Base-by-base conservation (phyloP, 2,888 invertebrate species). In the Osmoderma eremita region DNA sequence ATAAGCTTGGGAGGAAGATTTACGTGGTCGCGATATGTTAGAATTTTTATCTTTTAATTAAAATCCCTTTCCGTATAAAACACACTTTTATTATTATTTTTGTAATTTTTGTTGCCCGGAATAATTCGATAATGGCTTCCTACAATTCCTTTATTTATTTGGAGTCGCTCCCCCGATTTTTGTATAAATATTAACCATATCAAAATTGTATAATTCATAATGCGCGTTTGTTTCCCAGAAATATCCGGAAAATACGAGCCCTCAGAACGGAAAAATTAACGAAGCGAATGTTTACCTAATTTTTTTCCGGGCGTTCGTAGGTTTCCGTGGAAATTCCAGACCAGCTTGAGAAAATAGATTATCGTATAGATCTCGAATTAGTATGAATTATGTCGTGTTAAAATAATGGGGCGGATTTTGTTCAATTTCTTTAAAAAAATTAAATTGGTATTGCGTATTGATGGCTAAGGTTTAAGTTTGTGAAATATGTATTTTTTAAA, bases 41-140 rank as follows among this genome's bases (percentile, higher is more conserved):
- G 42, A 42, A 17, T 30, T 53, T 51, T 51, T 51, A 53, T 53
- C 53, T 8, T 53, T 18, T 53, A 53, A 38, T 53, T 53, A 38
- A 53, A 36, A 36, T 12, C 17, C 36, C 53, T 13, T 12, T 24
- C 22, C 17, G 36, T 8, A 24, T 24, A 24, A 15, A 53, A 53
- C 36, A 38, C 36, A 53, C 36, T 1, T 30, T 36, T 15, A 36
- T 53, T 53, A 36, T 53, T 36, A 13, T 53, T 38, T 30, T 36
- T 53, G 20, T 50, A 36, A 15, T 53, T 53, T 38, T 1, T 4
- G 13, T 12, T 15, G 1, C 18, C 18, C 18, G 18, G 38, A 53
- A 38, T 53, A 53, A 53, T 38, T 53, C 18, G 5, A 17, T 53
- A 53, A 53, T 8, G 17, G 53, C 3, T 15, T 38, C 38, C 18